Percentiles rank a stretch among this genome's conserved stretches.
These are phyloP conservation scores for Eristalis pertinax DNA, from an alignment of 2,888 invertebrate genomes.

Conservation along the genomic window DNA sequence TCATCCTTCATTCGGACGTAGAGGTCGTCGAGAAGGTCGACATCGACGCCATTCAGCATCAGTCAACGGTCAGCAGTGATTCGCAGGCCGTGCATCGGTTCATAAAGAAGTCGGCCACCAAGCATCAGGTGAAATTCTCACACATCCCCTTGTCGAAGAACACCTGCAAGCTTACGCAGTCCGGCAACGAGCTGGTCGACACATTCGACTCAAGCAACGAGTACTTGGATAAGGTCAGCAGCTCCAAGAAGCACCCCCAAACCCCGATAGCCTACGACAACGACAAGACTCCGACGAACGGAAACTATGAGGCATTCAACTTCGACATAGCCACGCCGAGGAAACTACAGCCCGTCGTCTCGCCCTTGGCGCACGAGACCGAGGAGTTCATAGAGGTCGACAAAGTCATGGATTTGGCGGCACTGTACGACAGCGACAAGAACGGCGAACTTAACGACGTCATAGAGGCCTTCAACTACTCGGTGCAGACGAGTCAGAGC, in stretches of 20 bases:
- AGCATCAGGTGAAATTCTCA: conserved; percentile 76
- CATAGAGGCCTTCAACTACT: conserved; percentile 59
- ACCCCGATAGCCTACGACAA: conserved; percentile 50
- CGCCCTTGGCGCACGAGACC: conserved; percentile 42
- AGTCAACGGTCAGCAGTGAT: conserved; percentile 60
- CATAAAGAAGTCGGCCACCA: conserved; percentile 72
- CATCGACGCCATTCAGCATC: conserved; percentile 77
- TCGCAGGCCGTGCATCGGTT: conserved; percentile 62
- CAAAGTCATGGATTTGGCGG: conserved; percentile 62
- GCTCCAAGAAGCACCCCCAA: conserved; percentile 46
- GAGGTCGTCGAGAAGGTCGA: conserved; percentile 78
- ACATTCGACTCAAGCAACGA: conserved; percentile 77
- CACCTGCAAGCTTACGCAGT: conserved; percentile 80
- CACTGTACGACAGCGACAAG: conserved; percentile 75
- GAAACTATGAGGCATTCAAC: conserved; percentile 75
- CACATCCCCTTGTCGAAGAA: conserved; percentile 80
- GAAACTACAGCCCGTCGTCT: conserved; percentile 27
- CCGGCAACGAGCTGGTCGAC: conserved; percentile 79
- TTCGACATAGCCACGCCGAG: conserved; percentile 73
- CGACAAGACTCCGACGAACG: conserved; percentile 71
- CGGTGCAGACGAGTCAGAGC: conserved; percentile 48
- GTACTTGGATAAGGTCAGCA: conserved; percentile 74
- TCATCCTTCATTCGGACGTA: conserved; percentile 83
- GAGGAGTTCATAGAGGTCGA: conserved; percentile 57
- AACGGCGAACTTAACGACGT: conserved; percentile 69